phyloP scores from a whole-genome alignment of 2,797 vertebrate species.

The Channa striata region DNA sequence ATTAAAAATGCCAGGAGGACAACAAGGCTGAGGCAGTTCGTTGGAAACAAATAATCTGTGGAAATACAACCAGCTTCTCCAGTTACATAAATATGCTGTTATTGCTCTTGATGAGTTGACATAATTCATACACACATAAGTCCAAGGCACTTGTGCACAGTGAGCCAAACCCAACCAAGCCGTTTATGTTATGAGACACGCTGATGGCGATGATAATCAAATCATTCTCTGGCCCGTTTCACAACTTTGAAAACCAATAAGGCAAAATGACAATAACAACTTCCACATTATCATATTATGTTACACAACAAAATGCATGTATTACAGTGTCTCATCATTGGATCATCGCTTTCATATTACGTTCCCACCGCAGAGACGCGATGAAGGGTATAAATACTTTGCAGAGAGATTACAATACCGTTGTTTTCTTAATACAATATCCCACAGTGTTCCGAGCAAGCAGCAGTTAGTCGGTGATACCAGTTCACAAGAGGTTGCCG shows the following conservation, averaged over 20 bases:
- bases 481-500: conserved; percentile 11
- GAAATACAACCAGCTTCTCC: conserved; percentile 40
- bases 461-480: conserved; percentile 10
- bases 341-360: conserved; percentile 35
- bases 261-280: conserved; percentile 34
- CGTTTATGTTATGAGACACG: conserved; percentile 25
- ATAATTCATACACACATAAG: conserved; percentile 4
- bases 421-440: conserved; percentile 22
- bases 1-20: conserved; percentile 43
- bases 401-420: conserved; percentile 38
- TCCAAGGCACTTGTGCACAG: conserved; percentile 50
- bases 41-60: conserved; percentile 52
- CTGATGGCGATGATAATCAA: conserved; percentile 23
- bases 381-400: conserved; percentile 16
- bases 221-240: conserved; percentile 16
- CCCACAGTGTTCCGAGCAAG: conserved; percentile 6
- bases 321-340: conserved; percentile 17
- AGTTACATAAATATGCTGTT: conserved; percentile 35
- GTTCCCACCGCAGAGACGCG: conserved; percentile 23
- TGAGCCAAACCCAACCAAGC: conserved; percentile 26
- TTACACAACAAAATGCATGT: background rate
- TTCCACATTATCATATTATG: conserved; percentile 34
- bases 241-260: conserved; percentile 39
- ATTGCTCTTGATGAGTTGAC: conserved; percentile 50
- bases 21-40: conserved; percentile 8